Evolutionary conservation across 1,140 invertebrate genomes (phyloP), one percentile per base, ranked within the genome.

Genomic region (Drosophila simulans): DNA sequence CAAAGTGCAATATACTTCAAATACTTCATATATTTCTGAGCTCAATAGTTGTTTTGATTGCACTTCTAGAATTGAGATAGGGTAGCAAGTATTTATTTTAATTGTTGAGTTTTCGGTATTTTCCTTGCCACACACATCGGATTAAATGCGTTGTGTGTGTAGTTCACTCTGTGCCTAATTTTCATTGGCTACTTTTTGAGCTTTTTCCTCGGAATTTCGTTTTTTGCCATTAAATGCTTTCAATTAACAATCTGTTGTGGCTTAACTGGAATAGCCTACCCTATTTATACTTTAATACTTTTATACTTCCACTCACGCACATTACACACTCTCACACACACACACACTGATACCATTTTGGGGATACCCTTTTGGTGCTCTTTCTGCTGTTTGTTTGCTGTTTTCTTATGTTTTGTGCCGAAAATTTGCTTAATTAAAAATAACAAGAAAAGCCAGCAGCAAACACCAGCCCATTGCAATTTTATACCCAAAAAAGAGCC

Each of bases 341-440:
- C 52, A 64, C 43, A 51, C 53, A 42, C 8, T 10, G 31, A 35
- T 22, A 69, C 17, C 20, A 0, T 35, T 22, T 15, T 31, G 8
- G 15, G 12, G n/a, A n/a, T 55, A 59, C 42, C 35, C 34, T 64
- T 55, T 78, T 27, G 39, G 20, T 40, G 43, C 73, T 57, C 22
- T 62, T 79, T 68, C 72, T 75, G 64, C 34, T 76, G 56, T 73
- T 60, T 80, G 58, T 63, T 43, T 63, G 76, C 39, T 68, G 51
- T 75, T 86, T 74, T 78, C 74, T 86, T 81, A 76, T 86, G 59
- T 86, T 76, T 82, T 81, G 56, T 78, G 60, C 59, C 74, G 78
- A 86, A 86, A 86, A 86, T 86, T 86, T 88, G 82, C 82, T 86
- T 86, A 86, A 86, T 86, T 88, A 86, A 88, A 85, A 86, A 86